These are phyloP conservation scores for Erethizon dorsatum DNA, from an alignment of 2,797 vertebrate genomes.

Conservation along the genomic window DNA sequence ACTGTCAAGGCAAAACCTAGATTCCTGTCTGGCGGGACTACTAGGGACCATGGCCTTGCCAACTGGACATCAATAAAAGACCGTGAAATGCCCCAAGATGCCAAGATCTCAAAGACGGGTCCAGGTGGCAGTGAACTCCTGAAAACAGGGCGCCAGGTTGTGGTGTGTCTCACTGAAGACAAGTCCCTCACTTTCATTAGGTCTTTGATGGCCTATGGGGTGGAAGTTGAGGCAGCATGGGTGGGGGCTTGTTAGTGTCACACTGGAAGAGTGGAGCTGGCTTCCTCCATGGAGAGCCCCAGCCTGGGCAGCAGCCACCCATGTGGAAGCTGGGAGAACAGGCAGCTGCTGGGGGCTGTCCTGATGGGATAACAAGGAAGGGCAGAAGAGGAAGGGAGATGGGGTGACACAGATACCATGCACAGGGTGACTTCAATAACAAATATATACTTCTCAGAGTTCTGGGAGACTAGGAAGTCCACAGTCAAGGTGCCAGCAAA, in stretches of 20 bases:
- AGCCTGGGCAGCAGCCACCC: not conserved
- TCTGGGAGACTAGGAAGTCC: not conserved
- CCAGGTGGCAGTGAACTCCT: not conserved
- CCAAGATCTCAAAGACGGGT: not conserved
- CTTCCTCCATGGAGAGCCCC: not conserved
- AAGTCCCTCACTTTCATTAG: not conserved
- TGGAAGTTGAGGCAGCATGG: not conserved
- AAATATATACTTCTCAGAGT: not conserved
- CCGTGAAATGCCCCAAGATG: not conserved
- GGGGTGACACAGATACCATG: no score
- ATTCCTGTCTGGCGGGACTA: no score
- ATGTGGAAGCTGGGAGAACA: no score
- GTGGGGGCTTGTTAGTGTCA: no score
- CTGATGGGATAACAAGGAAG: not conserved
- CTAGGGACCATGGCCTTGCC: no score
- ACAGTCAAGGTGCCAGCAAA: not conserved
- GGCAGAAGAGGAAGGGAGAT: not conserved
- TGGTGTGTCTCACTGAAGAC: not conserved
- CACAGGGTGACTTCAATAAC: rapidly evolving
- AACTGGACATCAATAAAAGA: not conserved
- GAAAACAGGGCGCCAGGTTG: rapidly evolving
- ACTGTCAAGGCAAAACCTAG: not conserved
- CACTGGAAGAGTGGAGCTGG: not conserved
- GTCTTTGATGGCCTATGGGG: not conserved
- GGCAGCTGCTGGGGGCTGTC: no score